Evolutionary conservation across 37 sponge, comb jelly and placozoan genomes (phyloP).

Genomic region (Theonella swinhoei): DNA sequence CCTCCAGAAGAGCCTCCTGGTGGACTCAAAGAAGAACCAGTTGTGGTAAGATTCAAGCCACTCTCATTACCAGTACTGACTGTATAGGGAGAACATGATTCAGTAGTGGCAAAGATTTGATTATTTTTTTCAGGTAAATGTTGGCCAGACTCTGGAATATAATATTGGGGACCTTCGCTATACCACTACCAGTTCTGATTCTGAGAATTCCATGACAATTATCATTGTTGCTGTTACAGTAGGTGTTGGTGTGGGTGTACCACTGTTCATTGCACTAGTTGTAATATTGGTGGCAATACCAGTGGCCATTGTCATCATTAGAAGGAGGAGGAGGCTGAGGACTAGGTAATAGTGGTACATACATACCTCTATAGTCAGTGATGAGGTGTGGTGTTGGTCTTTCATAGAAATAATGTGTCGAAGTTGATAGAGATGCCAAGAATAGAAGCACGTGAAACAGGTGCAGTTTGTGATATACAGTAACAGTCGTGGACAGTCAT

Average conservation of each 20-base stretch:
- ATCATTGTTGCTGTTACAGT: constrained; percentile 18
- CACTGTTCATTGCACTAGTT: too few relatives aligned
- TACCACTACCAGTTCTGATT: too few relatives aligned
- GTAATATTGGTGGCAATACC: too few relatives aligned
- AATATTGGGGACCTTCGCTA: neutral
- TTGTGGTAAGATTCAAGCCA: constrained; percentile 5
- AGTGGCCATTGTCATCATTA: constrained; percentile 19
- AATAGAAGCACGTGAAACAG: too few relatives aligned
- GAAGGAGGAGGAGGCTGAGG: constrained; percentile 89
- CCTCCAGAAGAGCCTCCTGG: neutral
- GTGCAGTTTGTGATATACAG: too few relatives aligned
- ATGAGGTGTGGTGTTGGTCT: too few relatives aligned
- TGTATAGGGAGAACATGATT: too few relatives aligned
- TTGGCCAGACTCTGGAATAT: constrained; percentile 1
- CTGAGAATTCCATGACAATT: constrained; percentile 1
- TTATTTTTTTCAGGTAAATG: constrained; percentile 8
- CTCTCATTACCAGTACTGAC: too few relatives aligned
- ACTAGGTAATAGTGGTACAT: constrained; percentile 92
- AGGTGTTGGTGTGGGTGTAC: constrained; percentile 27
- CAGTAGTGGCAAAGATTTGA: neutral
- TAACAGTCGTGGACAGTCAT: too few relatives aligned
- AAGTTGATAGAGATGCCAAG: too few relatives aligned
- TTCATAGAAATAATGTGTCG: too few relatives aligned
- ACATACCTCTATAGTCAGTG: too few relatives aligned
- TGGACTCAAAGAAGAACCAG: neutral